Evolutionary conservation across 2,888 invertebrate genomes (phyloP), one percentile per base, ranked within the genome.

Genomic region (Emmelina monodactyla): DNA sequence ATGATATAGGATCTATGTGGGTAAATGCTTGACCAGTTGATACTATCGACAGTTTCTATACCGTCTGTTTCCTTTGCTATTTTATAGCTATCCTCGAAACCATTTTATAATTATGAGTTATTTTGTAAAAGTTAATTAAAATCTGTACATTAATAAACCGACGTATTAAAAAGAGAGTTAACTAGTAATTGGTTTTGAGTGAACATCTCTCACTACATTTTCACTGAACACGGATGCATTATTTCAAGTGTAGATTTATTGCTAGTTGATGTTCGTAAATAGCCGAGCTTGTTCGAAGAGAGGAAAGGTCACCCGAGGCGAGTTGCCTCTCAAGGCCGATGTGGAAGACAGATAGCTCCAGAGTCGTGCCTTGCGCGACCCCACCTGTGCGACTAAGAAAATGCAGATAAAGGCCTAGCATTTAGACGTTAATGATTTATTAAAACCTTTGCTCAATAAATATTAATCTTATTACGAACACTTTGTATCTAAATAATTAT

Each of bases 321-420:
- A 56, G 49, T 48, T 52, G 43, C 51, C 55, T 58, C 59, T 63
- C 71, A 72, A 70, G 71, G 70, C 66, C 69, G 69, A 69, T 68
- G 55, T 62, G 55, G 58, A 62, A 58, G 55, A 58, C 62, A 60
- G 66, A 69, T 69, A 69, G 49, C 57, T 49, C 45, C 39, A 51
- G 50, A 57, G 49, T 60, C 59, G 62, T 61, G 62, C 55, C 51
- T 49, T 39, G 58, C 41, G 51, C 58, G 62, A 64, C 66, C 67
- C 64, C 65, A 67, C 64, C 63, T 63, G 63, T 58, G 29, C 29
- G 13, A n/a, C n/a, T n/a, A n/a, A n/a, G n/a, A n/a, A n/a, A n/a
- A n/a, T n/a, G n/a, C n/a, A n/a, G n/a, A n/a, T n/a, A n/a, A n/a
- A n/a, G n/a, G n/a, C n/a, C n/a, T n/a, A n/a, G n/a, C n/a, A n/a